Base-by-base conservation (phyloP, 30 jellyfish, hydroid and myxozoan species). In the Cassiopea andromeda region DNA sequence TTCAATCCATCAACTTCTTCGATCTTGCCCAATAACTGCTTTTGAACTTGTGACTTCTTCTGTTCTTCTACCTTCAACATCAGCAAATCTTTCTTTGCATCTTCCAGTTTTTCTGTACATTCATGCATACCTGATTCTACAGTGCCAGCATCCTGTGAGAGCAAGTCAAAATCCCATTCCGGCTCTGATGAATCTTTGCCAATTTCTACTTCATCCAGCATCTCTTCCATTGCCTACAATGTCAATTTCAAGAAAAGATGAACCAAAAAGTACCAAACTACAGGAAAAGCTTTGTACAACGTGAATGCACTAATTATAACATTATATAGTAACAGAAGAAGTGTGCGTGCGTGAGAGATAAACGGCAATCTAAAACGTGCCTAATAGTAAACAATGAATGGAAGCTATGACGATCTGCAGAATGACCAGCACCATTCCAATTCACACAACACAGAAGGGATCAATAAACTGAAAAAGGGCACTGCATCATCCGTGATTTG, bases 21-120 rank as follows among this genome's bases (percentile, higher is more conserved):
- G 57, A 91, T 45, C 14, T 84, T 83, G 15, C n/a, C 73, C 84
- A 80, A 38, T 43, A 86, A 95, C 50, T 91, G 93, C 19, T 15
- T 57, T 66, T 92, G 93, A 13, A 95, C 99, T 79, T 91, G 85
- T 73, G 70, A 48, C 59, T 80, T 90, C 83, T 95, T 95, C 75
- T 83, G 93, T 48, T 92, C 92, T 13, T 95, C 99, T 7, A 78
- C 80, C 85, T 54, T 87, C 73, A 78, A 71, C 43, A 46, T 74
- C 44, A 38, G 19, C 19, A 83, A 60, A 54, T 76, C 90, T 3
- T 92, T 92, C 46, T 83, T 88, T 72, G 91, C 93, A 46, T 88
- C 97, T 43, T 91, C 93, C 19, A 91, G 87, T 43, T 91, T 87
- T 69, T 83, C 69, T 19, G 77, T 96, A 5, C 88, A 85, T 3